Percentiles rank a stretch among this genome's conserved stretches.
Evolutionary conservation across 2,113 vertebrate genomes (phyloP).

Genomic region (Phycodurus eques): DNA sequence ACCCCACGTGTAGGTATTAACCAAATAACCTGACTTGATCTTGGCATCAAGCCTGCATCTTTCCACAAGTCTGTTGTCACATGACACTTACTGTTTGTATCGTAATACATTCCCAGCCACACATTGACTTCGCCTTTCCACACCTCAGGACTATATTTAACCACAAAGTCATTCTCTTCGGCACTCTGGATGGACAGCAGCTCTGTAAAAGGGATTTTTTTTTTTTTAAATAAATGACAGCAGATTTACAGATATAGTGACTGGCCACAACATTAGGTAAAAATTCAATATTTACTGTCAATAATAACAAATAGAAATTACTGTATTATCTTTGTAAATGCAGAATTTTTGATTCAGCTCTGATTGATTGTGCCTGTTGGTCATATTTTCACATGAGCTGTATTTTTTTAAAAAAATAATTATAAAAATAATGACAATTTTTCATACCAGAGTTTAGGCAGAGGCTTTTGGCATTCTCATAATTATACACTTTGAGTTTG

Average conservation of each 20-base stretch:
- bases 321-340: no score
- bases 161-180: conserved; percentile 67
- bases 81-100: conserved; percentile 65
- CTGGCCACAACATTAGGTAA: not conserved
- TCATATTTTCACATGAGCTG: not conserved
- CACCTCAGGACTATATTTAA: conserved; percentile 63
- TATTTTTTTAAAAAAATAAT: no score
- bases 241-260: not conserved
- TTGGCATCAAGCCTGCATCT: not conserved
- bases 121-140: conserved; percentile 69
- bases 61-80: not conserved
- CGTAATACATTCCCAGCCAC: conserved; percentile 75
- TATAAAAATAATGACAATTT: not conserved
- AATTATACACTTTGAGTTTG: conserved; percentile 63
- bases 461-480: conserved; percentile 53
- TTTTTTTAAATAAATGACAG: not conserved
- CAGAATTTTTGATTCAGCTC: no score
- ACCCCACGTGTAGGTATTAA: not conserved
- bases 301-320: not conserved
- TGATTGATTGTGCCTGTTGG: not conserved
- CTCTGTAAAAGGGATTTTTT: conserved; percentile 45
- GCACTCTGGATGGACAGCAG: conserved; percentile 67
- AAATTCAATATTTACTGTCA: not conserved
- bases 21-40: not conserved
- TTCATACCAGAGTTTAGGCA: conserved; percentile 61